These are phyloP conservation scores for Bolborhynchus lineola DNA, from an alignment of 2,113 vertebrate species.

Conservation along the genomic window DNA sequence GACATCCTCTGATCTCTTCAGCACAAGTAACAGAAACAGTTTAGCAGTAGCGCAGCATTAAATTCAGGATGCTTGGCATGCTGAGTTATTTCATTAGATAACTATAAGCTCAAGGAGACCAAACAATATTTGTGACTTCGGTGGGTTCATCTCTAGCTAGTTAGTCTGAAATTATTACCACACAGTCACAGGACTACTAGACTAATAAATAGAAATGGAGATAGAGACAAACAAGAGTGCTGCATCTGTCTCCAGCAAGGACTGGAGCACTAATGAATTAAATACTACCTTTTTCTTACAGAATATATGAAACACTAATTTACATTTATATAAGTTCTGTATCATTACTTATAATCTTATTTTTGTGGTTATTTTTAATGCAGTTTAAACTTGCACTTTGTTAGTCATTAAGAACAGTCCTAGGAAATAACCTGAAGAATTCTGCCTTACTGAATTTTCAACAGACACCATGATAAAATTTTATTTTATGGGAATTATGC, in stretches of 20 bases:
- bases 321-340: neutral
- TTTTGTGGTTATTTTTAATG: neutral
- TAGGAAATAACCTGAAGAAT: neutral
- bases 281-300: neutral
- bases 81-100: neutral
- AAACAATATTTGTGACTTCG: neutral
- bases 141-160: neutral
- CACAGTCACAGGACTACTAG: neutral
- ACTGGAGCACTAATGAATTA: neutral
- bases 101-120: neutral
- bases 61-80: neutral
- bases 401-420: neutral
- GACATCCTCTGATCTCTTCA: neutral
- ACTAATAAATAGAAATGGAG: neutral
- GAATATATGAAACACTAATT: neutral
- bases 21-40: neutral
- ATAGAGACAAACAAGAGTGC: neutral
- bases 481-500: neutral
- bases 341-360: neutral
- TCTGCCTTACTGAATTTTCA: neutral
- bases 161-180: neutral
- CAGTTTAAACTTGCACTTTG: neutral
- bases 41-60: neutral
- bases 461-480: neutral
- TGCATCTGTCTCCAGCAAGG: neutral